Percentiles rank a stretch among this genome's conserved stretches.
phyloP scores from a whole-genome alignment of 2,113 vertebrate species.

The Melierax canorus region DNA sequence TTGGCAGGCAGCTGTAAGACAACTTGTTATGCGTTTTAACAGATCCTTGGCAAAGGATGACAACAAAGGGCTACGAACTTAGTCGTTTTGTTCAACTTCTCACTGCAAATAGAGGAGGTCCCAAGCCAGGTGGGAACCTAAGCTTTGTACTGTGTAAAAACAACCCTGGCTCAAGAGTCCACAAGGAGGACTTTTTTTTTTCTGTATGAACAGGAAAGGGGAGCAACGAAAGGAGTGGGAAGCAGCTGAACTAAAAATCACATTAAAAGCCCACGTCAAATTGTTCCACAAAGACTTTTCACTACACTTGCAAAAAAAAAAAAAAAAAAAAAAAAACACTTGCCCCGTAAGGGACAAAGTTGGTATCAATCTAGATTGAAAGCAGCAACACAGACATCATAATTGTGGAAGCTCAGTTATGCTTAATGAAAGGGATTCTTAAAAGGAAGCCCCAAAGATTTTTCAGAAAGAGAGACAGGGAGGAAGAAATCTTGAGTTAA shows the following conservation, averaged over 20 bases:
- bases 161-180: background rate
- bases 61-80: background rate
- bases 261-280: background rate
- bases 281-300: background rate
- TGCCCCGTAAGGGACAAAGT: accelerated
- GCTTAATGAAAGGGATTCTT: background rate
- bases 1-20: background rate
- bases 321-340: background rate
- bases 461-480: background rate
- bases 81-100: background rate
- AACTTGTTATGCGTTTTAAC: background rate
- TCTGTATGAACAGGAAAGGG: background rate
- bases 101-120: background rate
- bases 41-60: background rate
- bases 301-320: background rate
- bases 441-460: background rate
- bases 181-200: background rate
- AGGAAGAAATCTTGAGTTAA: background rate
- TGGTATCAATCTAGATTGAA: background rate
- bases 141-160: background rate
- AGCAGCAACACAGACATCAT: background rate
- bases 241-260: background rate
- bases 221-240: background rate
- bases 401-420: background rate
- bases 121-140: background rate